Conservation (phyloP, 2,797 vertebrate species). For the Euthynnus affinis region DNA sequence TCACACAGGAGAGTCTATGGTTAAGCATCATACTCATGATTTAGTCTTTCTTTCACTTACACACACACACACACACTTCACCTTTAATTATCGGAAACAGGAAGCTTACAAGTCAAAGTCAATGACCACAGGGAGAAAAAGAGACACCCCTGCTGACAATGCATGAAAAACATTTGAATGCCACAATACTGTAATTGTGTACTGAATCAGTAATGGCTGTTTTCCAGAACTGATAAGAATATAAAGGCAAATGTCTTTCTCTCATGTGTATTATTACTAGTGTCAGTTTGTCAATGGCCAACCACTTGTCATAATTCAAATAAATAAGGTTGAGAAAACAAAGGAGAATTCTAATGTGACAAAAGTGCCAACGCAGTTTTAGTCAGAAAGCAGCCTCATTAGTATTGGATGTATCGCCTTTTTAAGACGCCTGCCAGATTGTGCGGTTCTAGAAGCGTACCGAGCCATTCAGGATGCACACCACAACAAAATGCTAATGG, state of each 20-base stretch:
- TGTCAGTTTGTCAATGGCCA: conserved; percentile 49
- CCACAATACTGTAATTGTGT: conserved; percentile 43
- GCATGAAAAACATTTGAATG: conserved; percentile 60
- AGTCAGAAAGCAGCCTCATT: conserved; percentile 75
- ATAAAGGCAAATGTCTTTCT: conserved; percentile 19
- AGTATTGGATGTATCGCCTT: conserved; percentile 74
- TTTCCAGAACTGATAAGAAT: conserved; percentile 42
- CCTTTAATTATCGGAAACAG: conserved; percentile 74
- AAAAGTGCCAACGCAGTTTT: conserved; percentile 70
- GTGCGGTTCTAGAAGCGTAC: conserved; percentile 69
- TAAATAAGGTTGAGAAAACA: conserved; percentile 43
- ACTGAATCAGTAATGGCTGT: conserved; percentile 26
- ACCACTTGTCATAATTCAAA: conserved; percentile 29
- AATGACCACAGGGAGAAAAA: conserved; percentile 64
- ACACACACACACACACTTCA: conserved; percentile 46
- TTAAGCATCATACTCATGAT: conserved; percentile 51
- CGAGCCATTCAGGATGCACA: conserved; percentile 77
- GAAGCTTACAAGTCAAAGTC: conserved; percentile 68
- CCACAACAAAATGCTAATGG: conserved; percentile 85
- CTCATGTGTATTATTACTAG: conserved; percentile 23
- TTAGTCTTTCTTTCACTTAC: conserved; percentile 49
- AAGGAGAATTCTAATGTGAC: conserved; percentile 57
- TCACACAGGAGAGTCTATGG: conserved; percentile 52
- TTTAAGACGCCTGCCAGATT: conserved; percentile 71
- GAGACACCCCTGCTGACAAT: conserved; percentile 62